Evolutionary conservation across 2,888 invertebrate genomes (phyloP).

Genomic region (Epirrhoe alternata): DNA sequence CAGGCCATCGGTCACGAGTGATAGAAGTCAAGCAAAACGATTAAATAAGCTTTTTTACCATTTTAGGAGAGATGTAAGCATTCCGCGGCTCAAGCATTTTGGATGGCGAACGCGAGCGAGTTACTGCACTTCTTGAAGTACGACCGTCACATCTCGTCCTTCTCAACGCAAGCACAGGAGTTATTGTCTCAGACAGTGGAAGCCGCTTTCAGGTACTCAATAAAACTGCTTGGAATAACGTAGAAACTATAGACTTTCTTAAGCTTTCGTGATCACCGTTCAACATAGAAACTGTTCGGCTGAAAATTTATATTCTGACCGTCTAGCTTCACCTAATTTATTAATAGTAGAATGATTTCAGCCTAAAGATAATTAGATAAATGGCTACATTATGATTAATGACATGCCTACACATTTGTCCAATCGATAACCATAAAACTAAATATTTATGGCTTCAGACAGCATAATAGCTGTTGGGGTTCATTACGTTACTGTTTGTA

Average conservation of each 20-base stretch:
- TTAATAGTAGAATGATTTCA: neutral
- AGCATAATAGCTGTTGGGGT: neutral
- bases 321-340: neutral
- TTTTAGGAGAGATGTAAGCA: slow-evolving; percentile 92
- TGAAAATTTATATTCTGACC: too few species aligned
- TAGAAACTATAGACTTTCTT: too few species aligned
- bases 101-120: slow-evolving; percentile 99
- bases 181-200: slow-evolving; percentile 97
- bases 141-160: slow-evolving; percentile 96
- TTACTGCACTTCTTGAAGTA: slow-evolving; percentile 97
- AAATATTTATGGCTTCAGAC: neutral
- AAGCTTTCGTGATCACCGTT: too few species aligned
- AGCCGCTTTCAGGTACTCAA: slow-evolving; percentile 89
- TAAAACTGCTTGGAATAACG: neutral
- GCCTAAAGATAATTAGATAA: neutral
- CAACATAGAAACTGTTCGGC: too few species aligned
- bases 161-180: slow-evolving; percentile 96
- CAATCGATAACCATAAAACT: neutral
- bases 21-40: too few species aligned
- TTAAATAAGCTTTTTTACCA: neutral
- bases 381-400: neutral
- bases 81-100: slow-evolving; percentile 94
- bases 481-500: too few species aligned
- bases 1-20: too few species aligned
- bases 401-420: neutral